Conservation (phyloP, 2,797 vertebrate species). For the Mycteria americana region DNA sequence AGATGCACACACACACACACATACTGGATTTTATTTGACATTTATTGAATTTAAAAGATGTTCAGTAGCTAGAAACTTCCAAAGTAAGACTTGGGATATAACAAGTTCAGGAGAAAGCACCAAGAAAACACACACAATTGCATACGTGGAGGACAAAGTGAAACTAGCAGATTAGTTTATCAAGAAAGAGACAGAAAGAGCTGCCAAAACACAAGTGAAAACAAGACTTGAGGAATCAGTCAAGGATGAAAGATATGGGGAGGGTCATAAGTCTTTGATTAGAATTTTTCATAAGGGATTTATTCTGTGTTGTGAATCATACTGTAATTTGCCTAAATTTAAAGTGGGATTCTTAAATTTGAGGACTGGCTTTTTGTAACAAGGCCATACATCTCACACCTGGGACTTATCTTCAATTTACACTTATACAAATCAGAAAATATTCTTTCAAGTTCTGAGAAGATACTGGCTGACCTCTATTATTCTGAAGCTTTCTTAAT, state of each 20-base stretch:
- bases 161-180: neutral
- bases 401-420: neutral
- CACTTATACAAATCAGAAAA: neutral
- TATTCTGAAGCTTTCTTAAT: neutral
- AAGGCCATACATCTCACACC: neutral
- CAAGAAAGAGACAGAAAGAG: neutral
- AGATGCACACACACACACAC: too few relatives aligned
- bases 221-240: neutral
- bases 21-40: rapidly evolving
- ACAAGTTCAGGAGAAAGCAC: neutral
- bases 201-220: constrained; percentile 2
- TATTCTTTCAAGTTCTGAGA: neutral
- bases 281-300: neutral
- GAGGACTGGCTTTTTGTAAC: neutral
- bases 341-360: neutral
- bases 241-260: neutral
- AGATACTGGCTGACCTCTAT: neutral
- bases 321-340: constrained; percentile 18
- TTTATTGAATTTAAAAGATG: neutral
- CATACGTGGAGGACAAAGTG: neutral
- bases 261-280: neutral
- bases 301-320: constrained; percentile 7
- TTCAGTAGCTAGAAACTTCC: neutral
- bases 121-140: neutral
- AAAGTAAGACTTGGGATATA: neutral